Conservation (phyloP, 2,113 vertebrate species). For the Tychaedon coryphoeus region DNA sequence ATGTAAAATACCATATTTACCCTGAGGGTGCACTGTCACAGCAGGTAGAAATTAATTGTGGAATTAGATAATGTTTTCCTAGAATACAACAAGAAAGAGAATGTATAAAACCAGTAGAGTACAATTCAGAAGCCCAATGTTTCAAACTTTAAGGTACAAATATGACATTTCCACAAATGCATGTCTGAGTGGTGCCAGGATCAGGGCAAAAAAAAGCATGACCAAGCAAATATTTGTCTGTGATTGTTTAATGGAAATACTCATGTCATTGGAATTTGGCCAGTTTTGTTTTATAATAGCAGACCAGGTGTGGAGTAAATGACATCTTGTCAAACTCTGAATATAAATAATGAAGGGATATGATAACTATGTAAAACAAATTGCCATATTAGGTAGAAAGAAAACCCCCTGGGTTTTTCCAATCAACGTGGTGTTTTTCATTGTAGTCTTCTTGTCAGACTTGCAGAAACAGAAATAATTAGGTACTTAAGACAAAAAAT, state of each 20-base stretch:
- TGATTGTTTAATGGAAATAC: neutral
- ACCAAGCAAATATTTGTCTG: neutral
- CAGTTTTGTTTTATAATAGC: neutral
- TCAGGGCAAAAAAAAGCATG: neutral
- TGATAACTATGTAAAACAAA: neutral
- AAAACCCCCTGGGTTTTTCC: fast-evolving
- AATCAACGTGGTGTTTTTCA: neutral
- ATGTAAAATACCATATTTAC: neutral
- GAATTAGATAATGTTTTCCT: neutral
- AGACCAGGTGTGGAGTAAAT: neutral
- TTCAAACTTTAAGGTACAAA: neutral
- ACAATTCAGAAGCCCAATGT: neutral
- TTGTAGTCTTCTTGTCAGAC: neutral
- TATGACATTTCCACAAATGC: neutral
- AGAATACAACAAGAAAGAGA: neutral
- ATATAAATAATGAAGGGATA: neutral
- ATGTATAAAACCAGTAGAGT: neutral
- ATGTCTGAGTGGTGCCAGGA: neutral
- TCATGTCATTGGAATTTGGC: neutral
- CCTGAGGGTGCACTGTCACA: neutral
- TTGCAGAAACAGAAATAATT: neutral
- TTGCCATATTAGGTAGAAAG: neutral
- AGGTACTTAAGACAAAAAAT: neutral
- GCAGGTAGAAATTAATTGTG: slow-evolving; percentile 19
- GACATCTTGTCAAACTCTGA: neutral